phyloP scores from a whole-genome alignment of 2,113 vertebrate species.

The Psophia crepitans region DNA sequence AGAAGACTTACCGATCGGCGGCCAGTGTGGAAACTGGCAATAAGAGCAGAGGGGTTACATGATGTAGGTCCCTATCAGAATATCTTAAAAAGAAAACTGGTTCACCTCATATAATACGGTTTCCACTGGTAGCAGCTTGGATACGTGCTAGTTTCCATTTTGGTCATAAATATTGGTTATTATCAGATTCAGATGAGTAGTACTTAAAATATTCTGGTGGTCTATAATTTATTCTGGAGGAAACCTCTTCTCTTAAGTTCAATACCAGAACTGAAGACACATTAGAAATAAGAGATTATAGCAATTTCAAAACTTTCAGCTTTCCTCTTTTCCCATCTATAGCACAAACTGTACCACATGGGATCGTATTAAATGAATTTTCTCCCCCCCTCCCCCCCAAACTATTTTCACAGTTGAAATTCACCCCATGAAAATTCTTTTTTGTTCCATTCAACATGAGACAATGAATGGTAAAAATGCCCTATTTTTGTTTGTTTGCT shows the following conservation, averaged over 20 bases:
- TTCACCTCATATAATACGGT: neutral
- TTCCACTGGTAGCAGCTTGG: neutral
- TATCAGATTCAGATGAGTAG: neutral
- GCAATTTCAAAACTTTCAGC: neutral
- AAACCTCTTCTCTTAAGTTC: neutral
- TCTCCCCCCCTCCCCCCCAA: no score
- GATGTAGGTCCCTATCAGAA: neutral
- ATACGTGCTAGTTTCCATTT: neutral
- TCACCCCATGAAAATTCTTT: neutral
- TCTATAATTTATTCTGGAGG: neutral
- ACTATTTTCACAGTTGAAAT: neutral
- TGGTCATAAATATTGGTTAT: neutral
- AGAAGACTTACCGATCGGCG: neutral
- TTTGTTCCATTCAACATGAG: neutral
- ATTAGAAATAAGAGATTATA: neutral
- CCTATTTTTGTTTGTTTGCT: neutral
- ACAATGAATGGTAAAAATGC: neutral
- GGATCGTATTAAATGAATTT: neutral
- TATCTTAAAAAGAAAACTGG: neutral
- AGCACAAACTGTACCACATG: neutral
- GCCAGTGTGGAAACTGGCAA: neutral
- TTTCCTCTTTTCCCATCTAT: neutral
- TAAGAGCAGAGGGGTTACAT: neutral
- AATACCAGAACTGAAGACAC: neutral
- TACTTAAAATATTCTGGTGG: neutral